Evolutionary conservation across 1,140 invertebrate species (phyloP).

Genomic region (Drosophila equinoxialis): DNA sequence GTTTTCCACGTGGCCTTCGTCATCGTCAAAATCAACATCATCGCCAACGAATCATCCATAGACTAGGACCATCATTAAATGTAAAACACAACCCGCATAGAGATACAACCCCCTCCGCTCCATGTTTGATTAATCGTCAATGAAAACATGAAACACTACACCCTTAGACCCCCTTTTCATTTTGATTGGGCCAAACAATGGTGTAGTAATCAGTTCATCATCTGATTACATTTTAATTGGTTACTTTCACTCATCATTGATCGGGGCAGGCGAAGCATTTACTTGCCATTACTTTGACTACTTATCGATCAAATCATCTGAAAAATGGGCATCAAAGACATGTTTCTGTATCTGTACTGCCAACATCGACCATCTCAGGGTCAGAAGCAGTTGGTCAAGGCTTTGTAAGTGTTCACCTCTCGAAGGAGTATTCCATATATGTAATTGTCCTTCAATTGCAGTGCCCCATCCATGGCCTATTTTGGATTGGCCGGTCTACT

Average conservation of each 20-base stretch:
- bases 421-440: neutral
- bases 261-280: neutral
- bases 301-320: conserved; percentile 3
- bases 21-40: conserved; percentile 34
- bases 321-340: conserved; percentile 52
- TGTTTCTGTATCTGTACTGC: conserved; percentile 25
- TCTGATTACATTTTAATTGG: neutral
- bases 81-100: conserved; percentile 5
- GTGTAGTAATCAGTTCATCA: conserved; percentile 34
- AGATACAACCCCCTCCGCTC: neutral
- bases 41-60: neutral
- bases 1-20: conserved; percentile 61
- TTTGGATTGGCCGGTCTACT: conserved; percentile 50
- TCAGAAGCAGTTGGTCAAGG: conserved; percentile 18
- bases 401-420: conserved; percentile 47
- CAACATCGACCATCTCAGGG: conserved; percentile 29
- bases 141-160: neutral
- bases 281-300: neutral
- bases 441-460: conserved; percentile 9
- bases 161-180: neutral
- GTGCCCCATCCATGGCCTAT: conserved; percentile 44
- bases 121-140: conserved; percentile 42
- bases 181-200: conserved; percentile 31
- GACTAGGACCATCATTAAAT: conserved; percentile 48
- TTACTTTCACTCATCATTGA: neutral